phyloP scores from a whole-genome alignment of 2,888 invertebrate genomes.

The Eristalinus sepulchralis region DNA sequence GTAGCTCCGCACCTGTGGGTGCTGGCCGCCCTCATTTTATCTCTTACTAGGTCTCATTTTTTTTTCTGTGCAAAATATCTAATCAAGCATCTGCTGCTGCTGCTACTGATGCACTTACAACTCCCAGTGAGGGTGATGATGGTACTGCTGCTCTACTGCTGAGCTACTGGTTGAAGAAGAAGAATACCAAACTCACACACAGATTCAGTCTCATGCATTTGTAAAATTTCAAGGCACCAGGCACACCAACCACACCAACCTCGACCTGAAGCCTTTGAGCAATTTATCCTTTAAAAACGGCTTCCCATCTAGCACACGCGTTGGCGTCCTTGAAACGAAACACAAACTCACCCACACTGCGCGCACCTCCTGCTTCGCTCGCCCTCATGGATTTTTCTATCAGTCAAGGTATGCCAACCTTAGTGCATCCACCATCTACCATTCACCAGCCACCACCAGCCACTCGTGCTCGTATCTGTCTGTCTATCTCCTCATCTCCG shows the following conservation, averaged over 20 bases:
- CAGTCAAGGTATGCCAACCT: slow-evolving; percentile 63
- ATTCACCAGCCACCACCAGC: too few species aligned
- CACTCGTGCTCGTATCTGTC: neutral
- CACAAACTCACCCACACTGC: slow-evolving; percentile 27
- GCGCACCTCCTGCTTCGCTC: slow-evolving; percentile 32
- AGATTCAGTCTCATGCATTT: slow-evolving; percentile 25
- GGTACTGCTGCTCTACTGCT: neutral
- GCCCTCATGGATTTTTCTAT: slow-evolving; percentile 67
- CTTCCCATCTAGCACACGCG: slow-evolving; percentile 59
- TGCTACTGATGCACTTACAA: slow-evolving; percentile 7
- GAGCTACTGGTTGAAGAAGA: neutral
- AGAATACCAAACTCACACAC: neutral
- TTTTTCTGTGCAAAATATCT: slow-evolving; percentile 45
- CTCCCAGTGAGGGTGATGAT: neutral
- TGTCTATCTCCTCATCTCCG: neutral
- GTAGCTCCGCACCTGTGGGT: slow-evolving; percentile 50
- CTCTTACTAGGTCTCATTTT: slow-evolving; percentile 31
- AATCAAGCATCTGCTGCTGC: slow-evolving; percentile 60
- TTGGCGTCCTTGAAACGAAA: slow-evolving; percentile 66
- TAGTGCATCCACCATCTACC: slow-evolving; percentile 30
- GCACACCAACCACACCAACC: slow-evolving; percentile 49
- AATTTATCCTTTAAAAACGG: slow-evolving; percentile 64
- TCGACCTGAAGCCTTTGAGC: slow-evolving; percentile 70
- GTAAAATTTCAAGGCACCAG: slow-evolving; percentile 40
- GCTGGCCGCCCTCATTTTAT: slow-evolving; percentile 51